These are phyloP conservation scores for Drosophila funebris DNA, from an alignment of 1,140 invertebrate genomes.

Conservation along the genomic window DNA sequence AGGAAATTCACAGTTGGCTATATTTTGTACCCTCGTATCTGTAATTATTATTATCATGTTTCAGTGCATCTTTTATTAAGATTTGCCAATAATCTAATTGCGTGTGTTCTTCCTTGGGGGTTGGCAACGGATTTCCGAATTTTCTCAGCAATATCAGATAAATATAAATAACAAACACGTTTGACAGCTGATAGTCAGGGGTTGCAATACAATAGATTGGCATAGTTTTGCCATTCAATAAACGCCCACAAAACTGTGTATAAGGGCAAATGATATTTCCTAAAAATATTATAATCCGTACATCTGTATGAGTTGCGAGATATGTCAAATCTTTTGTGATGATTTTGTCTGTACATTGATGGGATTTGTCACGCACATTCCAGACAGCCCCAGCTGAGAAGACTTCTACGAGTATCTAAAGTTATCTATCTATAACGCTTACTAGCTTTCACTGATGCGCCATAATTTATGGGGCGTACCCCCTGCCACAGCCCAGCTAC, in stretches of 20 bases:
- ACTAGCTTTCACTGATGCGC: constrained; percentile 37
- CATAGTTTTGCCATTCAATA: constrained; percentile 29
- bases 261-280: constrained; percentile 3
- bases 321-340: constrained; percentile 16
- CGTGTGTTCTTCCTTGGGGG: constrained; percentile 29
- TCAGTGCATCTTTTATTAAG: constrained; percentile 18
- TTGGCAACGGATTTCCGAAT: constrained; percentile 66
- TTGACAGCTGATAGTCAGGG: constrained; percentile 61
- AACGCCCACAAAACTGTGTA: constrained; percentile 60
- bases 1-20: constrained; percentile 64
- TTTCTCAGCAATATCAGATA: constrained; percentile 60
- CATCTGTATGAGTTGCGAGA: constrained; percentile 6
- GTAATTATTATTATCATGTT: constrained; percentile 37
- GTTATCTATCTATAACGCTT: constrained; percentile 12
- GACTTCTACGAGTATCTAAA: constrained; percentile 16
- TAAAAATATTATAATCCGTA: constrained; percentile 12
- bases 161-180: constrained; percentile 70
- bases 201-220: constrained; percentile 39
- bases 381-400: constrained; percentile 14
- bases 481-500: constrained; percentile 24
- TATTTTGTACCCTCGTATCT: constrained; percentile 42
- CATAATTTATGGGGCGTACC: constrained; percentile 27
- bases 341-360: constrained; percentile 18
- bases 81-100: constrained; percentile 57
- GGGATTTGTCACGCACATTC: constrained; percentile 33